Percentiles rank a stretch among this genome's conserved stretches.
These are phyloP conservation scores for Scaptomyza polygonia DNA, from an alignment of 2,888 invertebrate genomes.

Conservation along the genomic window DNA sequence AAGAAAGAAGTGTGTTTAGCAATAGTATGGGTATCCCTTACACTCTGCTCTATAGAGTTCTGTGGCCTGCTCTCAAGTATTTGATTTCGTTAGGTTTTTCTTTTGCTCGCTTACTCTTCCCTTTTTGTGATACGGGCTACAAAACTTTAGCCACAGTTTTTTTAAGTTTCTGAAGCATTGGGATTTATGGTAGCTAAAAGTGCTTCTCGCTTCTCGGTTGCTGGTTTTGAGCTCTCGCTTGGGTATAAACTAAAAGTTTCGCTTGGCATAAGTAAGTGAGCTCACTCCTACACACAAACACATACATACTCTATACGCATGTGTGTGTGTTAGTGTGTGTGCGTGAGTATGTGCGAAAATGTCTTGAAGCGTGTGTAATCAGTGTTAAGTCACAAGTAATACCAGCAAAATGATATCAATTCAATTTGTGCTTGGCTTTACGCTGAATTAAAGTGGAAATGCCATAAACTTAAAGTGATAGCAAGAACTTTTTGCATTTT, in stretches of 20 bases:
- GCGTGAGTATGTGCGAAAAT: constrained; percentile 53
- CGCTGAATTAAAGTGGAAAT: neutral
- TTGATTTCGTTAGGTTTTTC: constrained; percentile 28
- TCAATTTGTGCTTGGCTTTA: constrained; percentile 32
- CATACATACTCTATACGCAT: neutral
- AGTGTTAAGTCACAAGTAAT: constrained; percentile 70
- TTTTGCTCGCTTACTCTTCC: constrained; percentile 18
- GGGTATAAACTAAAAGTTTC: constrained; percentile 64
- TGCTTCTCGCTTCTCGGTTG: constrained; percentile 52
- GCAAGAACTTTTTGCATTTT: neutral
- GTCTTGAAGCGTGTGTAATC: constrained; percentile 57
- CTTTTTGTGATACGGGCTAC: constrained; percentile 35
- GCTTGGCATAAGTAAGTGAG: constrained; percentile 41
- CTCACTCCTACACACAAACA: constrained; percentile 11
- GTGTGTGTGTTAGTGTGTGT: constrained; percentile 14
- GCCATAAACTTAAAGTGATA: constrained; percentile 8
- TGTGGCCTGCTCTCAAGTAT: constrained; percentile 4
- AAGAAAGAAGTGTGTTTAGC: neutral
- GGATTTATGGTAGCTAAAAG: constrained; percentile 68
- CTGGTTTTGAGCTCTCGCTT: constrained; percentile 34
- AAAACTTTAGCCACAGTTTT: constrained; percentile 57
- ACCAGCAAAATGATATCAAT: constrained; percentile 52
- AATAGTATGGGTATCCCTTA: neutral
- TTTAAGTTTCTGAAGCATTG: constrained; percentile 51
- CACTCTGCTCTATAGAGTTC: neutral